Base-by-base conservation (phyloP, 2,888 invertebrate genomes). In the Andrena chrysosceles region DNA sequence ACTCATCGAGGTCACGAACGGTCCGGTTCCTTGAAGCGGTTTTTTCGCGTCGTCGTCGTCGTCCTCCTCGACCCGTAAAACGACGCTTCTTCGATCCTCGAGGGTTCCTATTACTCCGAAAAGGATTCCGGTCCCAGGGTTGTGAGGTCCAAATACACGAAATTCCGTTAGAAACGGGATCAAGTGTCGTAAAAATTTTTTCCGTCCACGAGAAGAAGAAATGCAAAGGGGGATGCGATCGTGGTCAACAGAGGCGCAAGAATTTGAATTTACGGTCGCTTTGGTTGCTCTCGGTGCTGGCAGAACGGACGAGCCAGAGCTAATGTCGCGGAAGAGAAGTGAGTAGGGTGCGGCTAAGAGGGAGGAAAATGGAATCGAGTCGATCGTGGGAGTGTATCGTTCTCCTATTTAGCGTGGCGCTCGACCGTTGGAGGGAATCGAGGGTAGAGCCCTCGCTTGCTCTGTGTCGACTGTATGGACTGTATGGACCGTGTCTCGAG, bases 321-420 rank as follows among this genome's bases (percentile, higher is more conserved):
- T 88, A 89, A 88, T 89, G 89, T 89, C 81, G 89, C 83, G 88
- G 85, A 88, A 88, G 87, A 75, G 68, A 85, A 77, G 29, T 33
- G 74, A 64, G 35, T 31, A 48, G 70, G 69, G 72, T 60, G 69
- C 77, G 81, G 64, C 20, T 59, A 72, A 83, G 77, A 60, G 76
- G 64, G 77, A 85, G 83, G 64, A 77, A 82, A 86, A 80, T 77
- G 85, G 78, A 77, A 84, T 83, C 68, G 83, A 81, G 76, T 87
- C 75, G 81, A 83, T 87, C 88, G 87, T 89, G 87, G 84, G 87
- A 89, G 89, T 89, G 84, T 84, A 86, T 88, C 87, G 88, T 89
- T 90, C 69, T 89, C 87, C 85, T 89, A 91, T 87, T 90, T 90
- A 89, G 75, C 83, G 85, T 84, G 81, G 82, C 73, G 81, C 72